These are phyloP conservation scores for Netelia fuscicornis DNA, from an alignment of 2,888 invertebrate species.

Conservation along the genomic window DNA sequence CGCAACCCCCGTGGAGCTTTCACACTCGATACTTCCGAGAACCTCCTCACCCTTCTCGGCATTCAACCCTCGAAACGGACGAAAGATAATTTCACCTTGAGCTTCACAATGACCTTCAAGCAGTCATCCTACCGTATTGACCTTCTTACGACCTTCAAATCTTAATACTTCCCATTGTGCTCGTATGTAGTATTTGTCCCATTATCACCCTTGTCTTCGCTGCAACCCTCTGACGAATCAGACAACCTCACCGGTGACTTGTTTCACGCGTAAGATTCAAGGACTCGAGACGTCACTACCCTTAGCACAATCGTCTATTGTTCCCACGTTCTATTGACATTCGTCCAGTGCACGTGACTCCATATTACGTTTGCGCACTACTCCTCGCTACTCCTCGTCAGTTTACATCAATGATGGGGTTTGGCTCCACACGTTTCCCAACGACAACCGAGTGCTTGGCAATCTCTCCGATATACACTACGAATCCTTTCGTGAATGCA, in stretches of 20 bases:
- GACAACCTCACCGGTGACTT: not conserved
- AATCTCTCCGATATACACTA: conserved; percentile 9
- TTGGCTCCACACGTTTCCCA: conserved; percentile 2
- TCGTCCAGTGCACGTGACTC: conserved; percentile 55
- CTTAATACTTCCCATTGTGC: not conserved
- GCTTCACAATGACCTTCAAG: not conserved
- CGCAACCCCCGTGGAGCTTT: conserved; percentile 62
- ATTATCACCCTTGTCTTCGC: not conserved
- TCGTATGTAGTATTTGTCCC: not conserved
- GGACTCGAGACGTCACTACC: conserved; percentile 20
- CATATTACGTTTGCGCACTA: conserved; percentile 61
- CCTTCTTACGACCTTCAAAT: not conserved
- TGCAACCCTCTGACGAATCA: not conserved
- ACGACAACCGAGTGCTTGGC: conserved; percentile 41
- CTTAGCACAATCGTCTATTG: conserved; percentile 41
- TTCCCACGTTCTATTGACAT: conserved; percentile 61
- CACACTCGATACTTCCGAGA: conserved; percentile 47
- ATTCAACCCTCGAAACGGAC: conserved; percentile 41
- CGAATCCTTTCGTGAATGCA: conserved; percentile 34
- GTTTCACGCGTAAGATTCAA: conserved; percentile 27
- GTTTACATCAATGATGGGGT: conserved; percentile 56
- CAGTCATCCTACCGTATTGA: not conserved
- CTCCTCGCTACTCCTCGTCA: conserved; percentile 31
- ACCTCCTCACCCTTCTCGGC: conserved; percentile 22
- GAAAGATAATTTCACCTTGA: not conserved